These are phyloP conservation scores for Spisula subtruncata DNA, from an alignment of 2,888 invertebrate genomes.

Conservation along the genomic window DNA sequence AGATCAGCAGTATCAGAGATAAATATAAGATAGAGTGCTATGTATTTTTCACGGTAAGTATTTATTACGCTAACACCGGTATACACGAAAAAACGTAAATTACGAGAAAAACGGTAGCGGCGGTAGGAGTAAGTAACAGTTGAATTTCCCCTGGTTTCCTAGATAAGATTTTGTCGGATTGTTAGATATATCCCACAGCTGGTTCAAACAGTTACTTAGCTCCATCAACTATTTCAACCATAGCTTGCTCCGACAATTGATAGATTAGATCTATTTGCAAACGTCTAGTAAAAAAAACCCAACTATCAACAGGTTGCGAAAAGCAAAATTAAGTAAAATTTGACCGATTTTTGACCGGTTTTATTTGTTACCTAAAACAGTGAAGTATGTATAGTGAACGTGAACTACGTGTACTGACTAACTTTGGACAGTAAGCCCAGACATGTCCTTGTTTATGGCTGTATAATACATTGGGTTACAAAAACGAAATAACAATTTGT, in stretches of 20 bases:
- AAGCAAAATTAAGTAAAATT: not conserved
- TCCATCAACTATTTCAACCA: not conserved
- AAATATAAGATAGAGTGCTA: not conserved
- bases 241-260: not conserved
- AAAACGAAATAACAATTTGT: too few relatives aligned
- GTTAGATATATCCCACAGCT: constrained; percentile 20
- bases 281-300: not conserved
- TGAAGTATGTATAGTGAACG: too few relatives aligned
- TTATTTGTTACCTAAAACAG: not conserved
- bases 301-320: not conserved
- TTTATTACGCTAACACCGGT: not conserved
- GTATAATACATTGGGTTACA: too few relatives aligned
- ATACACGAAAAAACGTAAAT: not conserved
- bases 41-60: not conserved
- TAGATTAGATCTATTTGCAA: constrained; percentile 6
- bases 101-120: not conserved
- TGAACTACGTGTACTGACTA: too few relatives aligned
- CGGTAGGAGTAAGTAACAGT: not conserved
- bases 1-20: not conserved
- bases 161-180: constrained; percentile 10
- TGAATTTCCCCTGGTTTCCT: not conserved
- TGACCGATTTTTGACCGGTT: not conserved
- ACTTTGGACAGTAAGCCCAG: too few relatives aligned
- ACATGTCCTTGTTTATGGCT: too few relatives aligned
- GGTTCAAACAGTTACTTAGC: not conserved